Percentiles rank a stretch among this genome's conserved stretches.
Conservation (phyloP, 2,113 vertebrate genomes). For the Labrus mixtus region DNA sequence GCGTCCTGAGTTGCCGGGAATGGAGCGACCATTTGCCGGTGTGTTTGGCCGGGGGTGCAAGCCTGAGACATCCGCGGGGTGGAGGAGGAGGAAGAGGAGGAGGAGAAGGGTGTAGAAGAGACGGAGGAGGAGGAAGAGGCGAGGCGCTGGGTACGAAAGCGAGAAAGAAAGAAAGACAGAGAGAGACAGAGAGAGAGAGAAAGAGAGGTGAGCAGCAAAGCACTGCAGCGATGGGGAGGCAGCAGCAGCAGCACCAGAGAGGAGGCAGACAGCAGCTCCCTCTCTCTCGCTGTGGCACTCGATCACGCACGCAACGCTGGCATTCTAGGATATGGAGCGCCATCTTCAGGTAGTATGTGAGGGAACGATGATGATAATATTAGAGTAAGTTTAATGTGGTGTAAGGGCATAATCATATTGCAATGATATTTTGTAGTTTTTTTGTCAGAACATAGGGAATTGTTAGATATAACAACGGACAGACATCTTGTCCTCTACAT, state of each 20-base stretch:
- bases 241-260: constrained; percentile 46
- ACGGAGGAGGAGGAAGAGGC: constrained; percentile 29
- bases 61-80: constrained; percentile 66
- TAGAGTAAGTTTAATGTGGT: background rate
- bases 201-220: constrained; percentile 49
- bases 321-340: constrained; percentile 58
- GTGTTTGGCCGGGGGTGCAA: constrained; percentile 30
- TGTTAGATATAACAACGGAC: background rate
- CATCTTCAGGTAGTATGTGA: constrained; percentile 56
- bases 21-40: constrained; percentile 73
- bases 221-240: constrained; percentile 73
- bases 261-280: constrained; percentile 67
- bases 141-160: constrained; percentile 49
- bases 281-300: constrained; percentile 33
- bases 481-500: no score
- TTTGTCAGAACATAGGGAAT: background rate
- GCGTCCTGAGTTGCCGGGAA: constrained; percentile 72
- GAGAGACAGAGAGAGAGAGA: constrained; percentile 9
- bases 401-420: background rate
- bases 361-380: constrained; percentile 12
- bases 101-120: constrained; percentile 6
- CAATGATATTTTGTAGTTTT: no score
- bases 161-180: constrained; percentile 22
- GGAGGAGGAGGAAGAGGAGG: constrained; percentile 16
- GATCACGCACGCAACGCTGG: constrained; percentile 8